Conservation (phyloP, 2,888 invertebrate species). For the Graphium colonna region DNA sequence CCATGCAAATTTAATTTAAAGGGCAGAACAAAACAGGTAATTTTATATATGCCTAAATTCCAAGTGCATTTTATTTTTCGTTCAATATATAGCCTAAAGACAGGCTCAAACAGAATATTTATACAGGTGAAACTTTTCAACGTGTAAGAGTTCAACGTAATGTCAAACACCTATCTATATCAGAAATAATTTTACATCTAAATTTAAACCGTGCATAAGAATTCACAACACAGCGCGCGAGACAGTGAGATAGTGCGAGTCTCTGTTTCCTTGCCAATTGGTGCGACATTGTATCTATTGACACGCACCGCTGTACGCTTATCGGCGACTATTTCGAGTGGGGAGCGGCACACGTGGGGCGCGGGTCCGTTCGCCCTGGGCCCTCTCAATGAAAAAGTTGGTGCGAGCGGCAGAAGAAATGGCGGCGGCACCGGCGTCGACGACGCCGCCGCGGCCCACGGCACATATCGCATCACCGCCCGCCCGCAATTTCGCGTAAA, state of each 20-base stretch:
- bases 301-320: slow-evolving; percentile 63
- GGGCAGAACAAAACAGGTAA: too few relatives aligned
- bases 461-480: slow-evolving; percentile 79
- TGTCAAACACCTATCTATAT: slow-evolving; percentile 80
- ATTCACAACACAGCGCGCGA: slow-evolving; percentile 79
- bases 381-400: slow-evolving; percentile 45
- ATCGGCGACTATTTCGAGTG: slow-evolving; percentile 64
- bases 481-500: slow-evolving; percentile 80
- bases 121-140: slow-evolving; percentile 75
- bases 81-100: slow-evolving; percentile 16
- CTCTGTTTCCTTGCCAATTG: slow-evolving; percentile 77
- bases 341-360: slow-evolving; percentile 49
- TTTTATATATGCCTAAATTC: too few relatives aligned
- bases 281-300: slow-evolving; percentile 77
- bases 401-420: slow-evolving; percentile 41
- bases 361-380: slow-evolving; percentile 33
- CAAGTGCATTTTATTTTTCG: neutral
- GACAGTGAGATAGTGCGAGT: slow-evolving; percentile 78
- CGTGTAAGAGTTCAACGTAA: slow-evolving; percentile 80
- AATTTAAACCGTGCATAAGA: slow-evolving; percentile 78
- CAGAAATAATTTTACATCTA: slow-evolving; percentile 77
- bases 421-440: slow-evolving; percentile 31
- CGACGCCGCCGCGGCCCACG: slow-evolving; percentile 41
- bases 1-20: neutral
- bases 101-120: slow-evolving; percentile 50